A percentile compares a stretch with the other conserved stretches of the same genome.
Conservation (phyloP, 2,113 vertebrate genomes). For the Dunckerocampus dactyliophorus region DNA sequence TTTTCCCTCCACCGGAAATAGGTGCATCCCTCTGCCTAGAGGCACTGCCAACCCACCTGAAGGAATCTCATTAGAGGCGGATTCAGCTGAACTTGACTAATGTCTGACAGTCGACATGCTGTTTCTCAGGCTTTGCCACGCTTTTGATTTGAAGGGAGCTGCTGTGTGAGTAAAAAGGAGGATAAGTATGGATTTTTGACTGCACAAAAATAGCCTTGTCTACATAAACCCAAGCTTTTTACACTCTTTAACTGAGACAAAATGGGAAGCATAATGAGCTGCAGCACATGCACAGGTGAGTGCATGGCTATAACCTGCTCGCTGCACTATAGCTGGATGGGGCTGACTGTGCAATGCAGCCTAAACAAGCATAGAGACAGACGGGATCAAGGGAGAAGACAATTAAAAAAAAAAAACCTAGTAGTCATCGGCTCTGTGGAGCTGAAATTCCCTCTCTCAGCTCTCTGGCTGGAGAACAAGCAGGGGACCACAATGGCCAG, state of each 20-base stretch:
- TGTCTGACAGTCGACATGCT: constrained; percentile 24
- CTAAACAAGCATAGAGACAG: constrained; percentile 51
- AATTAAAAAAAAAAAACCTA: constrained; percentile 39
- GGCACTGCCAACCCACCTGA: constrained; percentile 28
- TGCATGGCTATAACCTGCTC: constrained; percentile 33
- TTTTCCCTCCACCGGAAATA: constrained; percentile 2
- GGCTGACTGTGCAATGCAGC: constrained; percentile 55
- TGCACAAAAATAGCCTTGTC: constrained; percentile 30
- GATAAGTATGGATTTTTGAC: constrained; percentile 35
- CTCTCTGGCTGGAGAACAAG: constrained; percentile 61
- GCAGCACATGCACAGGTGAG: constrained; percentile 9
- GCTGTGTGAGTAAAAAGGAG: constrained; percentile 30
- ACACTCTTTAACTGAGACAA: constrained; percentile 16
- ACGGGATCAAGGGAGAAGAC: constrained; percentile 55
- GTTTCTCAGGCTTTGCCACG: constrained; percentile 32
- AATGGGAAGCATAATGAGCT: constrained; percentile 12
- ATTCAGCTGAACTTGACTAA: constrained; percentile 34
- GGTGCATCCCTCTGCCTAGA: constrained; percentile 12
- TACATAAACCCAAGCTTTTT: constrained; percentile 27
- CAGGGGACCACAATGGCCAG: constrained; percentile 59
- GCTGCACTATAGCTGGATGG: constrained; percentile 43
- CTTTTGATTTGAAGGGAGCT: constrained; percentile 13
- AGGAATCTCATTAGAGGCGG: constrained; percentile 35
- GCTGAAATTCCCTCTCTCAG: constrained; percentile 65
- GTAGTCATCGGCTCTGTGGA: constrained; percentile 57